phyloP scores from a whole-genome alignment of 2,888 invertebrate genomes.

The Ephialtes manifestator region DNA sequence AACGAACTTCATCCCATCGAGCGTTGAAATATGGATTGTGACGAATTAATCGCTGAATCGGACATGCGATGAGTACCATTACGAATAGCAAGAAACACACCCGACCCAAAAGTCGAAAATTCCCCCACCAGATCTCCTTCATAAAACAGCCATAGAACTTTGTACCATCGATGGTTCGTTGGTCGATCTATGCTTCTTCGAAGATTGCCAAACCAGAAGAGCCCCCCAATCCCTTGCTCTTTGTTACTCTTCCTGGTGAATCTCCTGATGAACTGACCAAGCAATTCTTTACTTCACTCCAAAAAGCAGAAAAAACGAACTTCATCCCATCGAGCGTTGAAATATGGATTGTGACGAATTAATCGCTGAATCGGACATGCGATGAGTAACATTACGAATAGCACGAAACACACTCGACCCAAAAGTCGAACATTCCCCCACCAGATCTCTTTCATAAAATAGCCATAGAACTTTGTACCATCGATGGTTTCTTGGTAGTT shows the following conservation, averaged over 20 bases:
- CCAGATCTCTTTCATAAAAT: no score
- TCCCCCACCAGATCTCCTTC: conserved; percentile 57
- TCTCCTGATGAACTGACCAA: conserved; percentile 3
- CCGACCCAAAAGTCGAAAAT: neutral
- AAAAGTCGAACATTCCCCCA: conserved; percentile 27
- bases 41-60: conserved; percentile 29
- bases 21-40: conserved; percentile 14
- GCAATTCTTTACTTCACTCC: neutral
- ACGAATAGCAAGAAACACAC: conserved; percentile 4
- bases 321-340: neutral
- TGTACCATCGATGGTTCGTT: conserved; percentile 38
- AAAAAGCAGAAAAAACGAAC: neutral
- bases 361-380: conserved; percentile 14
- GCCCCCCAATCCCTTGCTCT: neutral
- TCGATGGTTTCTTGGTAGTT: conserved; percentile 45
- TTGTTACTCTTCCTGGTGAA: neutral
- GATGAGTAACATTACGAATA: neutral
- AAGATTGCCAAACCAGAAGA: conserved; percentile 46
- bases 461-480: conserved; percentile 71
- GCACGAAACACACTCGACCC: neutral
- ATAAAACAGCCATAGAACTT: conserved; percentile 75
- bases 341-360: conserved; percentile 33
- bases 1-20: neutral
- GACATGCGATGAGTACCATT: neutral
- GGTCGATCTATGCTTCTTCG: conserved; percentile 56